These are phyloP conservation scores for Lepidocyrtoides sp. DNA, from an alignment of 2,888 invertebrate species.

Conservation along the genomic window DNA sequence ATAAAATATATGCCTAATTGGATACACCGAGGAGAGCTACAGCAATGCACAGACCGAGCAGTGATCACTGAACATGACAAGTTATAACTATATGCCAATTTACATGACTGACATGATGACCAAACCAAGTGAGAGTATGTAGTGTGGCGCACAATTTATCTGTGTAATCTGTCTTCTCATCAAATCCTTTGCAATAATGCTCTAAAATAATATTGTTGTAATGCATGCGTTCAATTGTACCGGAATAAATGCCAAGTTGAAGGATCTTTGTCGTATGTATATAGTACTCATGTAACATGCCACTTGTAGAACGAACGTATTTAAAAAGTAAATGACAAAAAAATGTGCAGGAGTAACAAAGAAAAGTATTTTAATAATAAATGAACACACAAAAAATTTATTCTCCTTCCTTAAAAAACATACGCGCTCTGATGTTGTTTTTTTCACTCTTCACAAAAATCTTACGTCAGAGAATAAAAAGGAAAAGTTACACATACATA, in stretches of 20 bases:
- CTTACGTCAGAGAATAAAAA: constrained; percentile 4
- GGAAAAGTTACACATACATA: constrained; percentile 40
- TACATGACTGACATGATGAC: constrained; percentile 48
- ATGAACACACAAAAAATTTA: constrained; percentile 77
- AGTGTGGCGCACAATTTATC: too few relatives aligned
- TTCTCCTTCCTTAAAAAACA: constrained; percentile 68
- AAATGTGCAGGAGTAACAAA: constrained; percentile 56
- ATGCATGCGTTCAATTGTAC: constrained; percentile 7
- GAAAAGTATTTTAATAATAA: constrained; percentile 42
- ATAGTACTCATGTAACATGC: neutral
- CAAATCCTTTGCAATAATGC: constrained; percentile 8
- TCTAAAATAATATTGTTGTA: neutral
- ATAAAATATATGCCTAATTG: neutral
- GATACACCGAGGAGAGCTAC: too few relatives aligned
- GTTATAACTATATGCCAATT: constrained; percentile 4
- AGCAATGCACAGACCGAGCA: neutral
- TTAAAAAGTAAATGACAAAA: constrained; percentile 6
- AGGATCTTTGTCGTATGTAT: constrained; percentile 16
- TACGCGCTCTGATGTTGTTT: constrained; percentile 28
- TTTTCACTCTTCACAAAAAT: constrained; percentile 13
- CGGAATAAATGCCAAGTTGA: constrained; percentile 61
- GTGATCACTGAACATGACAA: neutral
- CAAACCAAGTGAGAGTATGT: too few relatives aligned
- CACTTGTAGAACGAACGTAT: neutral
- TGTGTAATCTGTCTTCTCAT: neutral